These are phyloP conservation scores for Macaca mulatta DNA, from an alignment of 2,113 vertebrate genomes.

Conservation along the genomic window DNA sequence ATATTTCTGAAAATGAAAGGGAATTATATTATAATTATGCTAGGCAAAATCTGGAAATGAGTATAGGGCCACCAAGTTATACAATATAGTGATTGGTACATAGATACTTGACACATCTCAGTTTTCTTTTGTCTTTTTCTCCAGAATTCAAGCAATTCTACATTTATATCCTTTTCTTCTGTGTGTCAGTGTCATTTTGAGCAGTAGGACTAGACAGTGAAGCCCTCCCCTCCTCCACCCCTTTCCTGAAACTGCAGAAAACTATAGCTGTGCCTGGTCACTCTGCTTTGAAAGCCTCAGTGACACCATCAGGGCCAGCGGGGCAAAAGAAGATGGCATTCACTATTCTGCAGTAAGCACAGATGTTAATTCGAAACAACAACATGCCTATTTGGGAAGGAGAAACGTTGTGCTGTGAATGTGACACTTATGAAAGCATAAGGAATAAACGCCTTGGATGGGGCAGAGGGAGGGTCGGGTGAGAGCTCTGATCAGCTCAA, in stretches of 20 bases:
- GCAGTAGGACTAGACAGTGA: background rate
- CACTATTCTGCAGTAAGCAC: slow-evolving; percentile 22
- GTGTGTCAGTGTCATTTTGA: background rate
- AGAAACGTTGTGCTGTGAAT: slow-evolving; percentile 55
- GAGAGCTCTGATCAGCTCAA: slow-evolving; percentile 67
- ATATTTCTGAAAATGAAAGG: background rate
- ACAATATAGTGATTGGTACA: too few species aligned
- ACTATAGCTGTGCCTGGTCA: background rate
- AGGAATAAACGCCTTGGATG: slow-evolving; percentile 64
- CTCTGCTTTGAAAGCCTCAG: background rate
- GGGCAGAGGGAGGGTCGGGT: background rate
- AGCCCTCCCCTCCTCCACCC: background rate
- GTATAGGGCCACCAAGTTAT: background rate
- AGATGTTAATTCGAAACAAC: slow-evolving; percentile 58
- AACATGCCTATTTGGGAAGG: slow-evolving; percentile 52
- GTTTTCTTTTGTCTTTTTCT: background rate
- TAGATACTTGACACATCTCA: background rate
- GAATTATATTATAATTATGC: background rate
- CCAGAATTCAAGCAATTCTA: background rate
- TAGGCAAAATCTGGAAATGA: background rate
- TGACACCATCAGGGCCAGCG: background rate
- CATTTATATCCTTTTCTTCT: background rate
- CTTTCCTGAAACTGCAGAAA: background rate
- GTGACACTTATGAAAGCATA: slow-evolving; percentile 61
- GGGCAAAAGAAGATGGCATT: slow-evolving; percentile 43